Evolutionary conservation across 2,113 vertebrate genomes (phyloP).

Genomic region (Cygnus buccinator): DNA sequence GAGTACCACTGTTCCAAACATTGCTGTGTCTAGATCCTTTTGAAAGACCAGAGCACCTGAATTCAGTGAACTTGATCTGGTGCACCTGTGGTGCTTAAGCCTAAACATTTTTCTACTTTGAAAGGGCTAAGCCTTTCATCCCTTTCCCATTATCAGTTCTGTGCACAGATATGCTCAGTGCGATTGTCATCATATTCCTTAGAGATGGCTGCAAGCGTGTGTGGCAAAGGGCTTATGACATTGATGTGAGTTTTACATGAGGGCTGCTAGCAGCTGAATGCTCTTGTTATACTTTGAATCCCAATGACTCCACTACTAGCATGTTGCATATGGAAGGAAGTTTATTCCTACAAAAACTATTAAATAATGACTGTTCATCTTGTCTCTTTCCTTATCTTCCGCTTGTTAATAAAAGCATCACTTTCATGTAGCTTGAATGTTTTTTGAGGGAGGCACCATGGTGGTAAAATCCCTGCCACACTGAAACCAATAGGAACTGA

Average conservation of each 20-base stretch:
- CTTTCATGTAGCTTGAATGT: neutral
- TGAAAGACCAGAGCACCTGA: neutral
- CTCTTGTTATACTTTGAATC: neutral
- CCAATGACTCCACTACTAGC: neutral
- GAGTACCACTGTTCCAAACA: neutral
- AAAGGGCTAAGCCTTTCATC: neutral
- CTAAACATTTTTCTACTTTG: neutral
- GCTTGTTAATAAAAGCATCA: neutral
- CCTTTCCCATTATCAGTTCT: slow-evolving; percentile 1
- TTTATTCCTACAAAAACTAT: neutral
- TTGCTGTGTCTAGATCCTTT: neutral
- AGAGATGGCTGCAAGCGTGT: neutral
- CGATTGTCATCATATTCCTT: neutral
- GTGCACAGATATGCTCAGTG: neutral
- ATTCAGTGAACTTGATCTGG: neutral
- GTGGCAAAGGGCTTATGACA: slow-evolving; percentile 25
- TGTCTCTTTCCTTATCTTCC: neutral
- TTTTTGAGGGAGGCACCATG: neutral
- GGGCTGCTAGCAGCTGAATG: neutral
- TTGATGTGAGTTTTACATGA: slow-evolving; percentile 22
- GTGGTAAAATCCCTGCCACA: neutral
- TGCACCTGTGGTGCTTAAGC: neutral
- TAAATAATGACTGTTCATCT: neutral
- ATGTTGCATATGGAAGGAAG: neutral
- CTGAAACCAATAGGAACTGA: neutral